Evolutionary conservation across 2,888 invertebrate genomes (phyloP), one percentile per base, ranked within the genome.

Genomic region (Clepsis dumicolana): DNA sequence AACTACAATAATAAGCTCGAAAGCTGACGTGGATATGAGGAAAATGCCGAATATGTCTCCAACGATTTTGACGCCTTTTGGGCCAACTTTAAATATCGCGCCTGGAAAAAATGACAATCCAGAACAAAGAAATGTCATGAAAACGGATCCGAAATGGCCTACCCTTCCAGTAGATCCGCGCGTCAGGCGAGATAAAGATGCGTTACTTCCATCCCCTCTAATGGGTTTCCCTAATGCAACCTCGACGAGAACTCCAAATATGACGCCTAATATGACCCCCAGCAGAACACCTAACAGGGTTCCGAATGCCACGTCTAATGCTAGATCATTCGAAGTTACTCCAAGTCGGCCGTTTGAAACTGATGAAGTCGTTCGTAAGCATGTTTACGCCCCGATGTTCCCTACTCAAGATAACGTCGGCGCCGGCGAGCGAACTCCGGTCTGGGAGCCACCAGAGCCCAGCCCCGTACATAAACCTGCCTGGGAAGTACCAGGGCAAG

Each of bases 1-100:
- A 74, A 66, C 77, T 4, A 38, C 73, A 16, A 66, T 75, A 21
- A 75, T 74, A 4, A 74, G 67, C 68, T 74, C 82, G 16, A 85
- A 80, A 73, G 32, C 70, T 32, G 93, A 93, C 74, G 71, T 90
- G 48, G 93, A 93, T 74, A 91, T 93, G 90, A 86, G 93, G 77
- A 80, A 76, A 50, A 70, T 85, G 64, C 76, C 84, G 38, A 70
- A 72, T 27, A 35, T 78, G 59, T 78, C 83, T 52, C 66, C 75
- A 8, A 70, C 66, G 56, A 21, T 64, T 14, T 32, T 21, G 8
- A 63, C 38, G 29, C 52, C 63, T n/a, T 24, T 70, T 2, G 57
- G 67, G n/a, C 29, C 63, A 16, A 16, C 50, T 32, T 56, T 64
- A 27, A 65, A 64, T 25, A 18, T 21, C 35, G 53, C 73, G 21